Percentiles rank a stretch among this genome's conserved stretches.
Evolutionary conservation across 1,140 invertebrate species (phyloP).

Genomic region (Drosophila equinoxialis): DNA sequence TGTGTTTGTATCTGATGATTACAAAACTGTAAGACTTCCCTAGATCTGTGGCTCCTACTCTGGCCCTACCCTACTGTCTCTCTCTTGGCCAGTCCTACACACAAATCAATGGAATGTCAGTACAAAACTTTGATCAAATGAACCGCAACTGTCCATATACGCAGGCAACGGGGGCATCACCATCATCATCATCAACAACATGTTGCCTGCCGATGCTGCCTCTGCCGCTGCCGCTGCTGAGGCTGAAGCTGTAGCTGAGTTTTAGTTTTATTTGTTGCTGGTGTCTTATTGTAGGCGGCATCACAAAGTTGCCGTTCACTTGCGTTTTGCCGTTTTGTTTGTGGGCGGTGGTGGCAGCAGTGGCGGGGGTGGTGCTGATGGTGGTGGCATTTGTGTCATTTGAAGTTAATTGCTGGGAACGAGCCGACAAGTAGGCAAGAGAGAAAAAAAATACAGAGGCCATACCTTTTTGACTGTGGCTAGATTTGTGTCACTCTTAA

Average conservation of each 20-base stretch:
- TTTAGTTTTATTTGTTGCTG: neutral
- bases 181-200: slow-evolving; percentile 24
- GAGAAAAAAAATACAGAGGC: slow-evolving; percentile 30
- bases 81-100: slow-evolving; percentile 55
- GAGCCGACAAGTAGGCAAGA: slow-evolving; percentile 50
- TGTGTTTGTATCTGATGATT: slow-evolving; percentile 36
- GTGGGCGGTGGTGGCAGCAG: slow-evolving; percentile 56
- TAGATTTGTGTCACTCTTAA: slow-evolving; percentile 81
- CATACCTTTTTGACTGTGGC: slow-evolving; percentile 43
- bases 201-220: slow-evolving; percentile 4
- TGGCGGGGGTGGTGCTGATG: slow-evolving; percentile 27
- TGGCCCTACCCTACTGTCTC: neutral
- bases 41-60: slow-evolving; percentile 3
- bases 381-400: slow-evolving; percentile 79
- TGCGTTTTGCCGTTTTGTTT: slow-evolving; percentile 62
- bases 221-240: neutral
- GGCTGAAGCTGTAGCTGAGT: neutral
- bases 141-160: slow-evolving; percentile 65
- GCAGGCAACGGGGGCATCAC: slow-evolving; percentile 27
- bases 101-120: slow-evolving; percentile 69
- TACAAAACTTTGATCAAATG: slow-evolving; percentile 68
- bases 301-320: slow-evolving; percentile 78
- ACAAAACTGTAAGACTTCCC: slow-evolving; percentile 64
- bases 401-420: slow-evolving; percentile 81
- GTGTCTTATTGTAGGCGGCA: slow-evolving; percentile 70